phyloP scores from a whole-genome alignment of 2,113 vertebrate genomes.

The Psilopogon haemacephalus region DNA sequence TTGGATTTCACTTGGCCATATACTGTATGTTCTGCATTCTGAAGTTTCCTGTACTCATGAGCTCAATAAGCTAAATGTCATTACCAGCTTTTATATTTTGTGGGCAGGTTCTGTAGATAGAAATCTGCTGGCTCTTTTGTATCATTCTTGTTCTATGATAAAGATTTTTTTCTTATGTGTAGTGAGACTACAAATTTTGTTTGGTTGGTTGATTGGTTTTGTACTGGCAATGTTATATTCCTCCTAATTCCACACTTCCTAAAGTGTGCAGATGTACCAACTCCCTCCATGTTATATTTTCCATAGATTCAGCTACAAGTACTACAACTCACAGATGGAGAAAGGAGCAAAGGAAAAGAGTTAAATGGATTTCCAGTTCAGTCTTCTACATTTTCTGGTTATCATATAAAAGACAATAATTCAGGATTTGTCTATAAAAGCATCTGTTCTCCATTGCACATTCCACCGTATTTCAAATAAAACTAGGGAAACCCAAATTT shows the following conservation, averaged over 20 bases:
- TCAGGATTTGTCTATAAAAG: not conserved
- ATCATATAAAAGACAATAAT: not conserved
- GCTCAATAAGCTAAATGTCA: not conserved
- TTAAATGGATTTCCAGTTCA: not conserved
- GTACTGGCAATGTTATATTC: not conserved
- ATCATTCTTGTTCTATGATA: not conserved
- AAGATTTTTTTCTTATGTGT: not conserved
- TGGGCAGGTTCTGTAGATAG: not conserved
- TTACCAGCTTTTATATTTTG: not conserved
- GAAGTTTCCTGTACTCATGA: not conserved
- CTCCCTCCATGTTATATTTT: not conserved
- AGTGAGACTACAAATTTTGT: not conserved
- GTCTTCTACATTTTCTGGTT: not conserved
- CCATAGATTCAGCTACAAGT: not conserved
- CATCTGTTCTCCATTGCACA: not conserved
- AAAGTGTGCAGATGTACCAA: not conserved
- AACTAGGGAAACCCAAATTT: not conserved
- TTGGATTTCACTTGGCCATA: not conserved
- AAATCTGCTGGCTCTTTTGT: not conserved
- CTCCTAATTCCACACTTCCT: too few species aligned
- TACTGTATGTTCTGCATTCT: not conserved
- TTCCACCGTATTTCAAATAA: not conserved
- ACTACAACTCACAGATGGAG: not conserved
- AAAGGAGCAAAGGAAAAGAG: not conserved
- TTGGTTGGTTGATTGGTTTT: not conserved